Conservation (phyloP, 1,140 invertebrate genomes). For the Adoxophyes honmai region DNA sequence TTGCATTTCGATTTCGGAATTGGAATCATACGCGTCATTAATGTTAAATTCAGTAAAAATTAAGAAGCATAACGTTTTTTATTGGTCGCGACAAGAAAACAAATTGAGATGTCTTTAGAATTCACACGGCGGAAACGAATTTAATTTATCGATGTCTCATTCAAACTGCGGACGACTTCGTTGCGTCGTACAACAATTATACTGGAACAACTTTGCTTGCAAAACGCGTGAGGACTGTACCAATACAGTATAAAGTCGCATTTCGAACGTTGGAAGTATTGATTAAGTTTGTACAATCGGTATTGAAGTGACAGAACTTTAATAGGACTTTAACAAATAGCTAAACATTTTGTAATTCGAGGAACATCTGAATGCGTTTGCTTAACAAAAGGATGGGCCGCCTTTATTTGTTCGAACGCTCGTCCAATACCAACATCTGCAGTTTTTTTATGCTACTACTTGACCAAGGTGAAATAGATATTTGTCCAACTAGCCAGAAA, state of each 20-base stretch:
- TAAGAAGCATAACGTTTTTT: slow-evolving; percentile 35
- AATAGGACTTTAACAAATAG: slow-evolving; percentile 74
- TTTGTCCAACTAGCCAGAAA: slow-evolving; percentile 75
- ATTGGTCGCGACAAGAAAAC: slow-evolving; percentile 56
- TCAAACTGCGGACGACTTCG: slow-evolving; percentile 56
- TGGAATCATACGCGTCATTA: slow-evolving; percentile 35
- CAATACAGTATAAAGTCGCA: slow-evolving; percentile 21
- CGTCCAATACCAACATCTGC: slow-evolving; percentile 67
- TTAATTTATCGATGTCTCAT: slow-evolving; percentile 74
- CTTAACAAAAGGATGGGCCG: slow-evolving; percentile 58
- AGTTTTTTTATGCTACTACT: slow-evolving; percentile 52
- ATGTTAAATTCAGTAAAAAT: slow-evolving; percentile 30
- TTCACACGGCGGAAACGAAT: slow-evolving; percentile 69
- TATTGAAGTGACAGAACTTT: slow-evolving; percentile 62
- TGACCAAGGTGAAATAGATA: slow-evolving; percentile 61
- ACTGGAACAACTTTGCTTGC: slow-evolving; percentile 31
- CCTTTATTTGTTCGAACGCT: slow-evolving; percentile 50
- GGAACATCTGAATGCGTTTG: slow-evolving; percentile 65
- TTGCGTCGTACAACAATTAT: slow-evolving; percentile 67
- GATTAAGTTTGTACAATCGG: slow-evolving; percentile 31
- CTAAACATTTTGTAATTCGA: slow-evolving; percentile 73
- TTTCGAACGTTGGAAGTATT: slow-evolving; percentile 15
- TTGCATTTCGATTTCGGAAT: slow-evolving; percentile 18
- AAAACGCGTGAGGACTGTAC: slow-evolving; percentile 16
- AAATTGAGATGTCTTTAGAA: slow-evolving; percentile 72